Evolutionary conservation across 2,797 vertebrate species (phyloP), one percentile per base, ranked within the genome.

Genomic region (Agapornis canus): DNA sequence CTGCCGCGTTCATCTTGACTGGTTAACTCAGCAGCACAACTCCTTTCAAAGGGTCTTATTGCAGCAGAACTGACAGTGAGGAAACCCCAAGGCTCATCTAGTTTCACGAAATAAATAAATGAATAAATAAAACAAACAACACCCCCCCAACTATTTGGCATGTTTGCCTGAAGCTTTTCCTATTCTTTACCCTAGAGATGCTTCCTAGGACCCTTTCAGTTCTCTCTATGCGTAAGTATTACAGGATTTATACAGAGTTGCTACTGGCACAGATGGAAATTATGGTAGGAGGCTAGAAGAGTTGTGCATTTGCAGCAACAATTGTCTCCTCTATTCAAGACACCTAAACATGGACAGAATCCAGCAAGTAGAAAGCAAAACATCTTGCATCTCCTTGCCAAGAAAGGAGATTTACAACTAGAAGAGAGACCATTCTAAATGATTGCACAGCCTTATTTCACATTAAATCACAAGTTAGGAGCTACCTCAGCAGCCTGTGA

Each of bases 391-490:
- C 35, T 86, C 47, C 29, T 73, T 92, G 40, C 51, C 39, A 31
- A 64, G 25, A 88, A 81, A 66, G 27, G 32, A 91, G 78, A 93
- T 90, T 86, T 82, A 92, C 4, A 8, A 26, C 45, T 31, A 25
- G 35, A 57, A 61, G 51, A 66, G 37, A 82, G 19, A 76, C 17
- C 4, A 6, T 40, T 78, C 26, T 79, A 43, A 90, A 76, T 76
- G 65, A 90, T 19, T 79, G 73, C 73, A 90, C 59, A 70, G 79
- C 66, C 56, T 84, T 59, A 90, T 93, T 95, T 82, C 86, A 37
- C 35, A 31, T 40, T 82, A 84, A 94, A 90, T 90, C 73, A 90
- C 25, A 63, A 61, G 52, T 63, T n/a, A 40, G 43, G 35, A 90
- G 64, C 70, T 54, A 51, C 39, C 47, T 80, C 65, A 90, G 49